A percentile compares a stretch with the other conserved stretches of the same genome.
These are phyloP conservation scores for Clarias pachynema DNA, from an alignment of 2,797 vertebrate species.

Conservation along the genomic window DNA sequence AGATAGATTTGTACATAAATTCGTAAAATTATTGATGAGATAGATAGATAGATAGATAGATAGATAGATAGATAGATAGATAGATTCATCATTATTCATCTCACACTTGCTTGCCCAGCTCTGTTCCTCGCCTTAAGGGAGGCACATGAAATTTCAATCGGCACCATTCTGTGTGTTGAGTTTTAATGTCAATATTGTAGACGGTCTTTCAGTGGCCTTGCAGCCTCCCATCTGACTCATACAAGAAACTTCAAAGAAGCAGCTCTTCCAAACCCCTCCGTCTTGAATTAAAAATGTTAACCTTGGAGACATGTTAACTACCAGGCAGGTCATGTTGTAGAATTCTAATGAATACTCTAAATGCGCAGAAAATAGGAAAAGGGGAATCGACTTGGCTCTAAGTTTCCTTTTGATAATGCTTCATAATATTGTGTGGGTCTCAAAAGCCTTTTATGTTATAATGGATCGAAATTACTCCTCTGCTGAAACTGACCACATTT, in stretches of 20 bases:
- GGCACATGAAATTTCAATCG: conserved; percentile 82
- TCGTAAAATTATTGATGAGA: not conserved
- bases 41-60: conserved; percentile 6
- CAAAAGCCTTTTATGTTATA: conserved; percentile 46
- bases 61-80: conserved; percentile 26
- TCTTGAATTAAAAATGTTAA: conserved; percentile 83
- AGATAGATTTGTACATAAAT: conserved; percentile 17
- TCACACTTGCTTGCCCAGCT: conserved; percentile 75
- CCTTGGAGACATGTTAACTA: conserved; percentile 82
- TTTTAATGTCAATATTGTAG: conserved; percentile 84
- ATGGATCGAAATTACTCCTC: conserved; percentile 42
- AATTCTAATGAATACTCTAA: conserved; percentile 75
- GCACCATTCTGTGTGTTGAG: conserved; percentile 82
- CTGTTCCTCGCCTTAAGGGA: conserved; percentile 75
- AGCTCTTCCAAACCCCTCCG: conserved; percentile 75
- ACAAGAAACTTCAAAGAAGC: conserved; percentile 80
- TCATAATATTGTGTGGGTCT: conserved; percentile 45
- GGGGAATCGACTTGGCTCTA: conserved; percentile 32
- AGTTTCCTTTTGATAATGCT: conserved; percentile 34
- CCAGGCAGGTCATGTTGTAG: conserved; percentile 63
- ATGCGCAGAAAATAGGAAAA: conserved; percentile 56
- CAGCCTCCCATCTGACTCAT: conserved; percentile 78
- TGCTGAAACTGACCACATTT: conserved; percentile 34
- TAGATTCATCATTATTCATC: conserved; percentile 77
- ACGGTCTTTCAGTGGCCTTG: conserved; percentile 72